Conservation (phyloP, 2,888 invertebrate genomes). For the Pseudococcus viburni region DNA sequence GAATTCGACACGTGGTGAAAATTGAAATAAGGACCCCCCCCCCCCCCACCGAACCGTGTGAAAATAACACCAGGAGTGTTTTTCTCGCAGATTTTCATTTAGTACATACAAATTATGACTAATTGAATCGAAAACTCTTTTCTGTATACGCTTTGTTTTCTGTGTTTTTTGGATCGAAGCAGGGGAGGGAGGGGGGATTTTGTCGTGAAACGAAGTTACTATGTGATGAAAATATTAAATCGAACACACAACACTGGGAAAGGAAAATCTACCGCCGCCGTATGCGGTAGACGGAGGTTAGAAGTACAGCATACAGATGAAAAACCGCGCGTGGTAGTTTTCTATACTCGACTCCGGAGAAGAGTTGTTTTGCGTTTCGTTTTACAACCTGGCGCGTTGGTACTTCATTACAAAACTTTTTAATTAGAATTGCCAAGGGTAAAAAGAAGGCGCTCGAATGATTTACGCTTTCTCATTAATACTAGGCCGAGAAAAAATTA, state of each 20-base stretch:
- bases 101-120: not conserved
- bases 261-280: not conserved
- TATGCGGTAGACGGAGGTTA: not conserved
- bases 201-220: slow-evolving; percentile 15
- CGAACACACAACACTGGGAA: not conserved
- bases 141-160: not conserved
- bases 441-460: slow-evolving; percentile 43
- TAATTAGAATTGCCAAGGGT: slow-evolving; percentile 49
- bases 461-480: slow-evolving; percentile 51
- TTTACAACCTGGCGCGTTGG: slow-evolving; percentile 26
- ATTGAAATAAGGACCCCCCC: too few species aligned
- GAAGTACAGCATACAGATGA: not conserved
- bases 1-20: too few species aligned
- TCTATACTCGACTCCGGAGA: slow-evolving; percentile 40
- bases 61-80: not conserved
- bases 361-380: slow-evolving; percentile 49
- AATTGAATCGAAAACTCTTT: slow-evolving; percentile 7
- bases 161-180: not conserved
- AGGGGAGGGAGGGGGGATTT: not conserved
- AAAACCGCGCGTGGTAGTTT: slow-evolving; percentile 40
- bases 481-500: slow-evolving; percentile 48
- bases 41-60: not conserved
- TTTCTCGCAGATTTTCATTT: not conserved
- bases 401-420: slow-evolving; percentile 58
- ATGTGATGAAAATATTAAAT: slow-evolving; percentile 27